These are phyloP conservation scores for Axis porcinus DNA, from an alignment of 2,113 vertebrate species.

Conservation along the genomic window DNA sequence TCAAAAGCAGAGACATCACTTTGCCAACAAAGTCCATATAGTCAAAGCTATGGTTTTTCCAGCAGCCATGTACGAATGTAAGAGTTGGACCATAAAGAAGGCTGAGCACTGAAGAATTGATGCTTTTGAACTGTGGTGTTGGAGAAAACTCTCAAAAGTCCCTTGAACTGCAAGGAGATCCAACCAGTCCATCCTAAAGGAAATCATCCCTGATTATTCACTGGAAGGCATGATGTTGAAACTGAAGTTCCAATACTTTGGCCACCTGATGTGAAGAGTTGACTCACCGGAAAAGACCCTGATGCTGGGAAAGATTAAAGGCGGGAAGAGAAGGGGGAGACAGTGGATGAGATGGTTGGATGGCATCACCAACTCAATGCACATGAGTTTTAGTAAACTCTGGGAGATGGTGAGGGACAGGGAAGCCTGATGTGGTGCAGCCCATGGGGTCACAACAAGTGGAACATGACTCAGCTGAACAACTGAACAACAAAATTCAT, in stretches of 20 bases:
- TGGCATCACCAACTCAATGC: rapidly evolving
- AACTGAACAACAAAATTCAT: background rate
- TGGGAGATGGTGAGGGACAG: background rate
- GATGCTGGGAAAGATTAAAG: background rate
- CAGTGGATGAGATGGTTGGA: background rate
- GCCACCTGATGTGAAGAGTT: background rate
- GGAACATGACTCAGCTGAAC: background rate
- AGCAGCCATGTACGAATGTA: rapidly evolving
- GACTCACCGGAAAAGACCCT: background rate
- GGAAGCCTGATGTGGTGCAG: background rate
- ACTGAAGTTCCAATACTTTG: background rate
- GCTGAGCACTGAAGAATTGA: background rate
- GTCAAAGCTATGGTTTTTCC: background rate
- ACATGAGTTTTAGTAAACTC: background rate
- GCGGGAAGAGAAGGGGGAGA: background rate
- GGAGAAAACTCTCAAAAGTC: background rate
- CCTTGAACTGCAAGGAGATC: background rate
- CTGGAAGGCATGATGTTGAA: background rate
- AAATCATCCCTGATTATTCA: background rate
- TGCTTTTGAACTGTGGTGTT: background rate
- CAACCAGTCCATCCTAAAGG: background rate
- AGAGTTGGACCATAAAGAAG: background rate
- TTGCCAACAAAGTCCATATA: background rate
- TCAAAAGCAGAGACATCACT: background rate
- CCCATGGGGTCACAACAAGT: rapidly evolving